Evolutionary conservation across 35 echinoderm and acorn worm species (phyloP).

Genomic region (Ptychodera flava): DNA sequence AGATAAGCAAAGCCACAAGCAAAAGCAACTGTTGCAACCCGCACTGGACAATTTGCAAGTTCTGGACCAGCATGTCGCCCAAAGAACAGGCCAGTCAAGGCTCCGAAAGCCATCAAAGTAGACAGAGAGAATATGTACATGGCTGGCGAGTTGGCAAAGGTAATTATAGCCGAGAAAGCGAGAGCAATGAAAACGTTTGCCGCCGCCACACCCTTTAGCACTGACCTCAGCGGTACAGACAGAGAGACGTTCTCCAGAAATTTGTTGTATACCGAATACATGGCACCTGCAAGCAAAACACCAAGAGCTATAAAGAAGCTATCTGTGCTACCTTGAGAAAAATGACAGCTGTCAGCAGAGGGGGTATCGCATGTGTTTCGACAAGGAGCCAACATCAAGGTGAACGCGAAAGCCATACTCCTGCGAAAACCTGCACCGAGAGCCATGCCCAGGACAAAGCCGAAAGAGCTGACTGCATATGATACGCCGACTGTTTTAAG

Average conservation of each 20-base stretch:
- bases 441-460: background rate
- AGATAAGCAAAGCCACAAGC: background rate
- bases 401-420: background rate
- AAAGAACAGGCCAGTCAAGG: background rate
- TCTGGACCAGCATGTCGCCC: no score
- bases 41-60: no score
- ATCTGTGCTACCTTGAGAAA: background rate
- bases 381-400: background rate
- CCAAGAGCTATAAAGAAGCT: background rate
- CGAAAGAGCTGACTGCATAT: background rate
- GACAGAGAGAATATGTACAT: background rate
- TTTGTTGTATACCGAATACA: background rate
- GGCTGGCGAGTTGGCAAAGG: background rate
- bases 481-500: background rate
- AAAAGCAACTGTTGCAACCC: background rate
- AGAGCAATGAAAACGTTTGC: background rate
- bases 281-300: background rate
- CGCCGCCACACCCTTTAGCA: background rate
- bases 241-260: background rate
- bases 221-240: background rate
- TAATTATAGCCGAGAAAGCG: background rate
- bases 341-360: background rate
- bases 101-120: background rate
- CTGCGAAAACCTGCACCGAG: background rate
- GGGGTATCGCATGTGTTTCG: no score